These are phyloP conservation scores for Drosophila kuntzei DNA, from an alignment of 2,888 invertebrate genomes.

Conservation along the genomic window DNA sequence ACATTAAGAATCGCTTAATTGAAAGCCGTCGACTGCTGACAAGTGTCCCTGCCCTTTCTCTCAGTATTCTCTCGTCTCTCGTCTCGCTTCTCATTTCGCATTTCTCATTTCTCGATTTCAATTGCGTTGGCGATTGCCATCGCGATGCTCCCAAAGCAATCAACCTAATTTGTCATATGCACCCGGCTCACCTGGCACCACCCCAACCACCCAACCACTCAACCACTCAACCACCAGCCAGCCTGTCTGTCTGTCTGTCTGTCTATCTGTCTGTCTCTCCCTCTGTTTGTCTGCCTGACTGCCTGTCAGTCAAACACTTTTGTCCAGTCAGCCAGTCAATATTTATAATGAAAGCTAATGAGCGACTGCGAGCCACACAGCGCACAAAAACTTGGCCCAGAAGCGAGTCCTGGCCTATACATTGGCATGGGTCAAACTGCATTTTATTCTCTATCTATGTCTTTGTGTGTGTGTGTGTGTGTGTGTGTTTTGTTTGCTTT, in stretches of 20 bases:
- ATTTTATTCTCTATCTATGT: background rate
- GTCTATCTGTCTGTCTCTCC: constrained; percentile 25
- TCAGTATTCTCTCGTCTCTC: background rate
- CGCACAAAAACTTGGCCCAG: constrained; percentile 25
- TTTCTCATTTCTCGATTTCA: constrained; percentile 28
- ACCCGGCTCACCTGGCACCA: constrained; percentile 29
- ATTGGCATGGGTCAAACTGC: constrained; percentile 29
- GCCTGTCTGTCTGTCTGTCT: constrained; percentile 17
- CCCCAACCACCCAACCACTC: background rate
- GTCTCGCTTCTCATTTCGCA: constrained; percentile 3
- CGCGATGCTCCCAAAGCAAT: constrained; percentile 70
- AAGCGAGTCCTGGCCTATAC: constrained; percentile 7
- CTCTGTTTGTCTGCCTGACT: constrained; percentile 25
- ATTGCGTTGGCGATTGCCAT: constrained; percentile 26
- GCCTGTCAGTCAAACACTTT: constrained; percentile 60
- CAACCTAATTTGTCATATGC: constrained; percentile 82
- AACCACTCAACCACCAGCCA: constrained; percentile 3
- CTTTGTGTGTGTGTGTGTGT: constrained; percentile 10
- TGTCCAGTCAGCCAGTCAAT: constrained; percentile 71
- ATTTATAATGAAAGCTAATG: constrained; percentile 81
- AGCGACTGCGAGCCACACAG: constrained; percentile 48
- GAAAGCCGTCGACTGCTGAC: constrained; percentile 53
- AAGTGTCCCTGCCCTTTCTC: no score
- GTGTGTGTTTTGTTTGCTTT: constrained; percentile 19
- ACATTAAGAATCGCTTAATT: constrained; percentile 63